Base-by-base conservation (phyloP, 2,888 invertebrate species). In the Siphonodentalium dalli region DNA sequence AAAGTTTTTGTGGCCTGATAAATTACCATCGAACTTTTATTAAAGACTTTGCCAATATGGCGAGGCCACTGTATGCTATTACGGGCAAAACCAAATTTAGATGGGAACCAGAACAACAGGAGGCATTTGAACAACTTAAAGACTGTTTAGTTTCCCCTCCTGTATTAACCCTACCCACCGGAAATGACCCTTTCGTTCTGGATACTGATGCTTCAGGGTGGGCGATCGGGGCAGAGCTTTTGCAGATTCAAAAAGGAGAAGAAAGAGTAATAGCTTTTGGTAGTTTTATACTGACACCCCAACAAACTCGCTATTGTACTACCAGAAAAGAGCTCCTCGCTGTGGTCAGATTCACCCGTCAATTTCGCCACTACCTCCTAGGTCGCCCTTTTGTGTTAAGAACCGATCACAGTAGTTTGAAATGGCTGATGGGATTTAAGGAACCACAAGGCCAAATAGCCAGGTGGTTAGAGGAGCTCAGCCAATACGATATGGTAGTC, bases 1-100 rank as follows among this genome's bases (percentile, higher is more conserved):
- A 47, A 29, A 35, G 37, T 5, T 47, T 47, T 21, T 20, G 33
- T 13, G 31, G 47, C 2, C 31, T 47, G 9, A 27, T 38, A 26
- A 43, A 44, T 26, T 51, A 51, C 13, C 39, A 43, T 11, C n/a
- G 43, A 15, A 34, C 35, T 15, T 41, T 24, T 26, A 37, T 42
- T 9, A 50, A 43, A 21, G 35, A 43, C 29, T 50, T 35, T 50
- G 50, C 43, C 8, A 26, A 50, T 29, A 42, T 37, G 15, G 39
- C 50, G 3, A 9, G 2, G n/a, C 43, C 50, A 27, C 23, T 50
- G 8, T 41, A 50, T 34, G 11, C 8, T 20, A 2, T 43, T 13
- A 35, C 50, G 20, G 43, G 43, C n/a, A 50, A 35, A 24, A 37
- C 3, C 26, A 4, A 7, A 26, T 46, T 35, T 37, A 4, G n/a